Percentiles rank a stretch among this genome's conserved stretches.
These are phyloP conservation scores for Apistogramma diplotaenia DNA, from an alignment of 2,113 vertebrate genomes.

Conservation along the genomic window DNA sequence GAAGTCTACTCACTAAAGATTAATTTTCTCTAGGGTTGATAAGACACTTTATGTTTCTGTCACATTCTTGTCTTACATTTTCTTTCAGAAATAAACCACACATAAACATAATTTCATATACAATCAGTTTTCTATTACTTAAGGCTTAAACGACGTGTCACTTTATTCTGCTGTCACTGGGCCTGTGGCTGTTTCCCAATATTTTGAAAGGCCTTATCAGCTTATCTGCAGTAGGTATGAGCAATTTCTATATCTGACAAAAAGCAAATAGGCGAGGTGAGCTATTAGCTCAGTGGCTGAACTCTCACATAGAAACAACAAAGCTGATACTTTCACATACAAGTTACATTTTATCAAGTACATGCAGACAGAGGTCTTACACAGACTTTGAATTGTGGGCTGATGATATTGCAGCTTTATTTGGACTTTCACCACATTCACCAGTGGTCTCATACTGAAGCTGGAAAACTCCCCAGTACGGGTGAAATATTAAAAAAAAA, in stretches of 20 bases:
- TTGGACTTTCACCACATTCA: background rate
- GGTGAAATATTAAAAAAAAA: background rate
- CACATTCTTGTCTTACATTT: background rate
- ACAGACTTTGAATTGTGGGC: background rate
- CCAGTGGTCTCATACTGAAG: background rate
- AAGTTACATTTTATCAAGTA: background rate
- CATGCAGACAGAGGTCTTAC: background rate
- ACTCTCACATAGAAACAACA: slow-evolving; percentile 1
- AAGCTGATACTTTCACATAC: background rate
- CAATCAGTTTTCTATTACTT: background rate
- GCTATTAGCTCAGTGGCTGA: background rate
- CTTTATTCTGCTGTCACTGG: background rate
- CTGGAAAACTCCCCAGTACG: background rate
- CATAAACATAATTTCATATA: background rate
- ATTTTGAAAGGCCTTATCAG: background rate
- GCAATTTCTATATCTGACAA: background rate
- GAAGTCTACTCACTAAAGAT: background rate
- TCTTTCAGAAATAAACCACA: background rate
- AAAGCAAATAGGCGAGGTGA: slow-evolving; percentile 2
- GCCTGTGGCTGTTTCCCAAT: background rate
- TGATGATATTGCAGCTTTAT: background rate
- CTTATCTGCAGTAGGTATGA: background rate
- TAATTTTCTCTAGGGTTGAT: background rate
- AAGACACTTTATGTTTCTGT: background rate
- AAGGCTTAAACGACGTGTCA: background rate